Evolutionary conservation across 1,140 invertebrate species (phyloP).

Genomic region (Ooceraea biroi): DNA sequence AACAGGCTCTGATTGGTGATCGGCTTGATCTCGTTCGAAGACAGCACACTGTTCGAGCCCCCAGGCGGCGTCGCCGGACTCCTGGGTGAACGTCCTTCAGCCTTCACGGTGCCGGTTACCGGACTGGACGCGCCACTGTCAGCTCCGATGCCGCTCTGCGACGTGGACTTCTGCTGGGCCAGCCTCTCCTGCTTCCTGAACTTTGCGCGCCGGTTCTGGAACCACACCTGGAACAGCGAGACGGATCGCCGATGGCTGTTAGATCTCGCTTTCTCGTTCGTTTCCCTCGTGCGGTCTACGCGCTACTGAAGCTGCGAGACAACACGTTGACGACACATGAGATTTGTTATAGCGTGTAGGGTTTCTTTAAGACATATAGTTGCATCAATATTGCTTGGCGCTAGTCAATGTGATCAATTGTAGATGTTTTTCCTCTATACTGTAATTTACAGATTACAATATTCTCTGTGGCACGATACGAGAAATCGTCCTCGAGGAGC

Average conservation of each 20-base stretch:
- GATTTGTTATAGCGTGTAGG: neutral
- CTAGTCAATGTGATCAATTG: neutral
- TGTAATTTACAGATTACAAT: neutral
- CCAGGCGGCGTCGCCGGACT: constrained; percentile 84
- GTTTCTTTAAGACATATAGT: neutral
- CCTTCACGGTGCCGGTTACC: constrained; percentile 78
- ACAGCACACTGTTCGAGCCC: constrained; percentile 78
- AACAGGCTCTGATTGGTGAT: constrained; percentile 78
- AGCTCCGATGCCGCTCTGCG: constrained; percentile 76
- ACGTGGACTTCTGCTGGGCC: constrained; percentile 90
- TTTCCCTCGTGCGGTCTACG: neutral
- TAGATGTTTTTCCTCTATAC: neutral
- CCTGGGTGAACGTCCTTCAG: constrained; percentile 83
- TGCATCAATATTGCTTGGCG: neutral
- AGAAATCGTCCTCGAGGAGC: constrained; percentile 24
- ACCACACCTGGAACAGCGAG: constrained; percentile 93
- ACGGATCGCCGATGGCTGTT: neutral
- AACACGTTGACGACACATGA: neutral
- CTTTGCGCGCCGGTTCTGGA: constrained; percentile 96
- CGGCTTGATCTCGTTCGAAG: constrained; percentile 82
- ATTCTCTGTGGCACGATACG: constrained; percentile 6
- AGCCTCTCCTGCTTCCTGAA: constrained; percentile 96
- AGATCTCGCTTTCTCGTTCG: neutral
- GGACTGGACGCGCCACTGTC: constrained; percentile 80
- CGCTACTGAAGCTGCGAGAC: neutral